phyloP scores from a whole-genome alignment of 2,797 vertebrate species.

The Neopelma chrysocephalum region DNA sequence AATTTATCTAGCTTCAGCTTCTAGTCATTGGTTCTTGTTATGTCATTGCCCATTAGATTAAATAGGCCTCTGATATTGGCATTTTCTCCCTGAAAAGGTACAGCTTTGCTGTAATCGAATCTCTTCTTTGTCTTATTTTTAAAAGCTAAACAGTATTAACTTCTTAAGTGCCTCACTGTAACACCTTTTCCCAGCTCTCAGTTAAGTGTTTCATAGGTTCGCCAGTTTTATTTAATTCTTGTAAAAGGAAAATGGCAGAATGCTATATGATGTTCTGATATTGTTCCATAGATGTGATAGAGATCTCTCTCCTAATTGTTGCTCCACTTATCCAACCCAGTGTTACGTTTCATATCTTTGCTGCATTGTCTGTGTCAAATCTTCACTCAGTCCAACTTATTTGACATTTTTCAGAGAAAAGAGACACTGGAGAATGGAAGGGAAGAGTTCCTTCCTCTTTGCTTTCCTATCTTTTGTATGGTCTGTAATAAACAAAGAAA shows the following conservation, averaged over 20 bases:
- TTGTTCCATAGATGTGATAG: background rate
- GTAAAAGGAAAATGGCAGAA: background rate
- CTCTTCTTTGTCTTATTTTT: background rate
- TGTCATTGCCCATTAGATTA: conserved; percentile 29
- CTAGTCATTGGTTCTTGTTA: conserved; percentile 54
- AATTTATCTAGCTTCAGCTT: conserved; percentile 40
- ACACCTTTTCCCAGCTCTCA: background rate
- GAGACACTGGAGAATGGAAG: background rate
- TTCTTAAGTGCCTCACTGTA: background rate
- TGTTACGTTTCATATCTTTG: background rate
- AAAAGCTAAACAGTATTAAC: conserved; percentile 1
- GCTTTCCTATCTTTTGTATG: conserved; percentile 25
- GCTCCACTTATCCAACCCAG: background rate
- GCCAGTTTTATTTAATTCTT: background rate
- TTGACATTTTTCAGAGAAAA: conserved; percentile 52
- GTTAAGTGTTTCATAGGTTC: background rate
- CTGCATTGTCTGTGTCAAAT: conserved; percentile 3
- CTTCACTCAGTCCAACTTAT: background rate
- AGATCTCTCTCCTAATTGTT: background rate
- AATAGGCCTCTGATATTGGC: conserved; percentile 23
- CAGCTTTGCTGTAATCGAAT: conserved; percentile 17
- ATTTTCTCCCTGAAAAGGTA: conserved; percentile 7
- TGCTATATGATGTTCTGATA: background rate
- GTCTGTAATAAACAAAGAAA: conserved; percentile 15
- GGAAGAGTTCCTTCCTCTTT: background rate